Evolutionary conservation across 2,113 vertebrate species (phyloP).

Genomic region (Lucifuga dentata): DNA sequence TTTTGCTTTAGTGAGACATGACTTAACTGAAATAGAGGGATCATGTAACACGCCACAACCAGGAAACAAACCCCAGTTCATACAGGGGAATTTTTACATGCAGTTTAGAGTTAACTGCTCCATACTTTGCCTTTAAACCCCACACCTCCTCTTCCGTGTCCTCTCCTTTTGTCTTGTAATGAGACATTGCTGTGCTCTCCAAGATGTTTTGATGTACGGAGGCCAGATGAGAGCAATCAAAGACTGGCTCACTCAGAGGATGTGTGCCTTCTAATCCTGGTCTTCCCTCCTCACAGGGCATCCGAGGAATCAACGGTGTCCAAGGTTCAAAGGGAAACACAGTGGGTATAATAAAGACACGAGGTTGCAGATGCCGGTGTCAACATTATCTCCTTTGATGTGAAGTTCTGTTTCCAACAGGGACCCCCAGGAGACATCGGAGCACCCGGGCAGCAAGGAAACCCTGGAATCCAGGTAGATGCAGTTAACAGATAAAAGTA

Average conservation of each 20-base stretch:
- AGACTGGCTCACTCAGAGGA: neutral
- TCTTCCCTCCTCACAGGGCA: conserved; percentile 78
- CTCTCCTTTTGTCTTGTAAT: conserved; percentile 3
- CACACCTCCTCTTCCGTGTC: neutral
- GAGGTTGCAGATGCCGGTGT: neutral
- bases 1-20: conserved; percentile 4
- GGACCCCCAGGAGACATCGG: conserved; percentile 88
- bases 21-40: neutral
- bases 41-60: neutral
- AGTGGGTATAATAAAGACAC: conserved; percentile 71
- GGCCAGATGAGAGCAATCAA: conserved; percentile 3
- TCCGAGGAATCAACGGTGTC: conserved; percentile 87
- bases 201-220: neutral
- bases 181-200: neutral
- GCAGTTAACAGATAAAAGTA: conserved; percentile 7
- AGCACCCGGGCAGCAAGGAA: conserved; percentile 91
- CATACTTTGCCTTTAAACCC: neutral
- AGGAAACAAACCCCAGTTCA: neutral
- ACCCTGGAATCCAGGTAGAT: conserved; percentile 88
- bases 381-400: neutral
- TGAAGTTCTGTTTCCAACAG: conserved; percentile 71
- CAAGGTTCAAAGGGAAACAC: conserved; percentile 91
- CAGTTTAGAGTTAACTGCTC: neutral
- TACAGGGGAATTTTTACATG: neutral
- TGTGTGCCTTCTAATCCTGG: neutral